phyloP scores from a whole-genome alignment of 1,140 invertebrate species.

The Muscidifurax raptorellus region DNA sequence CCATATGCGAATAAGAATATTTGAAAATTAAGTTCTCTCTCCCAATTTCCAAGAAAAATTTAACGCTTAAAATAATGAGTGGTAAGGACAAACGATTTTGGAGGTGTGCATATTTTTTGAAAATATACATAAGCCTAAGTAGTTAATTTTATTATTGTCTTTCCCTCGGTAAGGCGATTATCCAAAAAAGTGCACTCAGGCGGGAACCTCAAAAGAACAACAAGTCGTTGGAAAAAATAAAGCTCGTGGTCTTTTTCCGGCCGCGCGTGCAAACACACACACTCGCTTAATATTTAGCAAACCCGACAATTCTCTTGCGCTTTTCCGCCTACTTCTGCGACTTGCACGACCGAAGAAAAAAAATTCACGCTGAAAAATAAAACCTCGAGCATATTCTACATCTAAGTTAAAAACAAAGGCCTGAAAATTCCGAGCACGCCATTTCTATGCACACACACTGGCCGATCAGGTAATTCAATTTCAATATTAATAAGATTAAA shows the following conservation, averaged over 20 bases:
- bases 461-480: conserved; percentile 2
- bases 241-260: background rate
- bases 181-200: background rate
- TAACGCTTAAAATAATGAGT: background rate
- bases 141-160: background rate
- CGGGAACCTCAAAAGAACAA: background rate
- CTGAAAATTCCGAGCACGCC: background rate
- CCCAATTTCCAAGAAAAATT: no score
- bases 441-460: background rate
- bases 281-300: background rate
- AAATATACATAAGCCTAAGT: background rate
- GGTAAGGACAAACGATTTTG: background rate
- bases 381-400: background rate
- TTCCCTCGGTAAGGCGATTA: background rate
- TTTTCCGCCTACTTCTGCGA: background rate
- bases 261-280: background rate
- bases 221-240: background rate
- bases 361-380: conserved; percentile 3
- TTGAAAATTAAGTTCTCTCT: no score
- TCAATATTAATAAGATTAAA: conserved; percentile 42
- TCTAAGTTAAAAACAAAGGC: background rate
- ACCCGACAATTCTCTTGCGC: background rate
- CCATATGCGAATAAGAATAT: no score
- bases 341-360: background rate
- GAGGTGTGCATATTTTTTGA: background rate